phyloP scores from a whole-genome alignment of 1,140 invertebrate species.

The Drosophila equinoxialis region DNA sequence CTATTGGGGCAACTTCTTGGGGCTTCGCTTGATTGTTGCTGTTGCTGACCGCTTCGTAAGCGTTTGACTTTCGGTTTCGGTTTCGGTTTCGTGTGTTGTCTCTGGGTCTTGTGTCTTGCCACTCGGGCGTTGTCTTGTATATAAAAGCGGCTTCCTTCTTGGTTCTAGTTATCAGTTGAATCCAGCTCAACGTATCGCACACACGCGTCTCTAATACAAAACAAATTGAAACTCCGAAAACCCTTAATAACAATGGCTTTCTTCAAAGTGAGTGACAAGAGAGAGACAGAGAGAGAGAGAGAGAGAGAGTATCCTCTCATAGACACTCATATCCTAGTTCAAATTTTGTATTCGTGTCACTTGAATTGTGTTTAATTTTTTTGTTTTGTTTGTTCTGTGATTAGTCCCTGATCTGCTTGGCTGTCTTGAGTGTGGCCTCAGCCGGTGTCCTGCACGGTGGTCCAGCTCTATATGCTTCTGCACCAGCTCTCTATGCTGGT shows the following conservation, averaged over 20 bases:
- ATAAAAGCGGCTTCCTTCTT: constrained; percentile 83
- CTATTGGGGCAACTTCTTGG: constrained; percentile 61
- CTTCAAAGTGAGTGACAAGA: constrained; percentile 80
- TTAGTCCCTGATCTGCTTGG: constrained; percentile 79
- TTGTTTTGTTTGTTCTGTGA: constrained; percentile 35
- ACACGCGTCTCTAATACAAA: constrained; percentile 55
- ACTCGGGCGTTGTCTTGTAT: constrained; percentile 81
- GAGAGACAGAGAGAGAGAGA: too few relatives aligned
- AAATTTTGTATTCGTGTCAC: constrained; percentile 6
- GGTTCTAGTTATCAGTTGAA: constrained; percentile 83
- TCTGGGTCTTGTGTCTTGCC: constrained; percentile 21
- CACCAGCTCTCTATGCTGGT: constrained; percentile 64
- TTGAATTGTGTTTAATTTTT: constrained; percentile 22
- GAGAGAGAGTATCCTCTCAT: neutral
- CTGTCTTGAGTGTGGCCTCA: constrained; percentile 78
- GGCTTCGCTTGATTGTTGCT: constrained; percentile 49
- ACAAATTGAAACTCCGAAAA: constrained; percentile 25
- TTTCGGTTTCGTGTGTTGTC: constrained; percentile 49
- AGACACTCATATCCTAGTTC: neutral
- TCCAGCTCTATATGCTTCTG: constrained; percentile 64
- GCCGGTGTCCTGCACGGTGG: constrained; percentile 77
- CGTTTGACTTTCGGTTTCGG: constrained; percentile 30
- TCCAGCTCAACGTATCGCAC: constrained; percentile 71
- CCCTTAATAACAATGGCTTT: constrained; percentile 72
- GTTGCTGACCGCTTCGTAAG: constrained; percentile 61